Percentiles rank a stretch among this genome's conserved stretches.
phyloP scores from a whole-genome alignment of 2,797 vertebrate genomes.

The Pelochelys cantorii region DNA sequence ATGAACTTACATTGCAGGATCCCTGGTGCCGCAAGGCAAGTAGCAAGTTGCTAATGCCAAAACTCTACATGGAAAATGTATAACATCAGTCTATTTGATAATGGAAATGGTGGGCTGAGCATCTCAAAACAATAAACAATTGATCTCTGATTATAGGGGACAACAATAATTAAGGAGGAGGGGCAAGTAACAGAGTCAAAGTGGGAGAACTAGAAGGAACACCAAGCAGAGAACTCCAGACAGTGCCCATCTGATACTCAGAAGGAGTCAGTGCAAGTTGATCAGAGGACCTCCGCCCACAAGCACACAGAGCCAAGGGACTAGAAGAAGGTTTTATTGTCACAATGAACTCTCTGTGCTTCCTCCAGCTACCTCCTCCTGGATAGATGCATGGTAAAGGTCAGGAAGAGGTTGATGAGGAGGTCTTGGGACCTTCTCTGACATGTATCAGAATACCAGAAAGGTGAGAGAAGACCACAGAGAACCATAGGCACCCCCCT shows the following conservation, averaged over 20 bases:
- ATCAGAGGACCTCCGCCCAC: background rate
- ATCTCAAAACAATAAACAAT: background rate
- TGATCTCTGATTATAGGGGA: background rate
- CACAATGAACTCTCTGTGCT: background rate
- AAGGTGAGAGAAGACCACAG: background rate
- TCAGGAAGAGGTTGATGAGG: background rate
- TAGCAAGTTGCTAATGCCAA: background rate
- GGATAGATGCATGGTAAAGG: background rate
- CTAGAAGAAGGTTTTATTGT: background rate
- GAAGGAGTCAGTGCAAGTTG: background rate
- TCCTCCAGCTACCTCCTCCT: background rate
- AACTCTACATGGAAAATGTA: background rate
- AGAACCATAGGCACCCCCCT: background rate
- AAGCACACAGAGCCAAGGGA: background rate
- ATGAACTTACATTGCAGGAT: background rate
- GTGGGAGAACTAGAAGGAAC: background rate
- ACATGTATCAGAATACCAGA: background rate
- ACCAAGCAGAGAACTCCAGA: background rate
- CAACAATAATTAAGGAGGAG: background rate
- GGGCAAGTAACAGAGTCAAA: background rate
- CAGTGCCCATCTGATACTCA: background rate
- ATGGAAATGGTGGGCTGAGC: background rate
- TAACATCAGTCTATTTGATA: background rate
- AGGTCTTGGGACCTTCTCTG: background rate
- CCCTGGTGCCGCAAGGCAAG: too few species aligned